Conservation (phyloP, 1,140 invertebrate genomes). For the Hestina assimilis region DNA sequence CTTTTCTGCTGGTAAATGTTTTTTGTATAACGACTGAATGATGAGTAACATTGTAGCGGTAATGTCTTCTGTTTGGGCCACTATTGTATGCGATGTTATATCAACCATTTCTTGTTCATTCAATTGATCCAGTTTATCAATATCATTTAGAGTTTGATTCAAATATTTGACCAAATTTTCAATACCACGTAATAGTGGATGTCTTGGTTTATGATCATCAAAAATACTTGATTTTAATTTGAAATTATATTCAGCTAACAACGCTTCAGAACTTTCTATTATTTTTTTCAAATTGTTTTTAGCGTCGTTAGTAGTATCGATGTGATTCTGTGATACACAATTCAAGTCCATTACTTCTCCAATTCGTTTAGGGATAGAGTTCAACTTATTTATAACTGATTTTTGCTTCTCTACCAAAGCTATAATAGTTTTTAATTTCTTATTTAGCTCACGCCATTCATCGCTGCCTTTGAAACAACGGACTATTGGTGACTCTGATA, state of each 20-base stretch:
- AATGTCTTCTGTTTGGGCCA: slow-evolving; percentile 77
- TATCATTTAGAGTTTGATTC: slow-evolving; percentile 33
- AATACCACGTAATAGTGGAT: slow-evolving; percentile 62
- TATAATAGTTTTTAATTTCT: slow-evolving; percentile 65
- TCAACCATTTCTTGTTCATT: slow-evolving; percentile 39
- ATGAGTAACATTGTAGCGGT: slow-evolving; percentile 81
- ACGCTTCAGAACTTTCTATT: slow-evolving; percentile 38
- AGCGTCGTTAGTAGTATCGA: slow-evolving; percentile 54
- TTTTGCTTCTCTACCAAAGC: slow-evolving; percentile 68
- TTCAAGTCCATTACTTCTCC: slow-evolving; percentile 35
- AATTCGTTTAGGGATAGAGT: slow-evolving; percentile 46
- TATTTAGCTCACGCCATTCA: slow-evolving; percentile 72
- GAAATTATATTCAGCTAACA: slow-evolving; percentile 62
- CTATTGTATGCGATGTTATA: slow-evolving; percentile 38
- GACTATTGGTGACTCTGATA: slow-evolving; percentile 70
- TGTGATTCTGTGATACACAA: slow-evolving; percentile 56
- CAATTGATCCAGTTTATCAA: slow-evolving; percentile 42
- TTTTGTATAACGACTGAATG: slow-evolving; percentile 86
- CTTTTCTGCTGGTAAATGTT: slow-evolving; percentile 64
- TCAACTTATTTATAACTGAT: slow-evolving; percentile 56
- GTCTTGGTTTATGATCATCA: slow-evolving; percentile 37
- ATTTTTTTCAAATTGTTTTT: slow-evolving; percentile 54
- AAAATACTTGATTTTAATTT: slow-evolving; percentile 37
- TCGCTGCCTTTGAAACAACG: slow-evolving; percentile 75
- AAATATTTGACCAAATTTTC: slow-evolving; percentile 49